Conservation (phyloP, 2,797 vertebrate genomes). For the Phrynocephalus guinanensis region DNA sequence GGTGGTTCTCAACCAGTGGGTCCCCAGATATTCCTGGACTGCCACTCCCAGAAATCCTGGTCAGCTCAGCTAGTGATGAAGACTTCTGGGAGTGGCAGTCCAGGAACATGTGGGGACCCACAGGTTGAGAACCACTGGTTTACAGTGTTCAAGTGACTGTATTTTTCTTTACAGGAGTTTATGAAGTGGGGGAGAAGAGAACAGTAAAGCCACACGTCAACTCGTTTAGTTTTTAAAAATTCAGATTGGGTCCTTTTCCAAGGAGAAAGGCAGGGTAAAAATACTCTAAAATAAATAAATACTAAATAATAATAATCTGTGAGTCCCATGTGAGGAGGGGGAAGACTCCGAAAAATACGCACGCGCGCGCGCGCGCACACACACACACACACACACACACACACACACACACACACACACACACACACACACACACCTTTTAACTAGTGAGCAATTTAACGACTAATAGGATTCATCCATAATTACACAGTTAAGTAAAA, state of each 20-base stretch:
- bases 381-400: constrained; percentile 58
- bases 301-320: constrained; percentile 57
- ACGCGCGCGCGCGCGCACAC: no score
- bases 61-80: no score
- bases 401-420: constrained; percentile 72
- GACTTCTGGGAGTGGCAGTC: no score
- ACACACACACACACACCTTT: constrained; percentile 71
- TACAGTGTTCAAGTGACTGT: neutral
- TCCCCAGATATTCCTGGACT: no score
- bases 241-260: constrained; percentile 32
- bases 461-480: constrained; percentile 78
- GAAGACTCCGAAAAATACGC: constrained; percentile 37
- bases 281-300: no score
- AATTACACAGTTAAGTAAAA: constrained; percentile 85
- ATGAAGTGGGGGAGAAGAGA: neutral
- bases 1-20: no score
- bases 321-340: constrained; percentile 52
- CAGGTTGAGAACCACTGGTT: no score
- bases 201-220: constrained; percentile 52
- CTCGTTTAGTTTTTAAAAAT: constrained; percentile 72
- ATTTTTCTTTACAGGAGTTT: constrained; percentile 36
- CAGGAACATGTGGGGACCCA: no score
- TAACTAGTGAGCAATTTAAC: constrained; percentile 76
- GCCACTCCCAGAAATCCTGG: no score
- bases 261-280: no score